Conservation (phyloP, 2,888 invertebrate genomes). For the Saturnia japonica region DNA sequence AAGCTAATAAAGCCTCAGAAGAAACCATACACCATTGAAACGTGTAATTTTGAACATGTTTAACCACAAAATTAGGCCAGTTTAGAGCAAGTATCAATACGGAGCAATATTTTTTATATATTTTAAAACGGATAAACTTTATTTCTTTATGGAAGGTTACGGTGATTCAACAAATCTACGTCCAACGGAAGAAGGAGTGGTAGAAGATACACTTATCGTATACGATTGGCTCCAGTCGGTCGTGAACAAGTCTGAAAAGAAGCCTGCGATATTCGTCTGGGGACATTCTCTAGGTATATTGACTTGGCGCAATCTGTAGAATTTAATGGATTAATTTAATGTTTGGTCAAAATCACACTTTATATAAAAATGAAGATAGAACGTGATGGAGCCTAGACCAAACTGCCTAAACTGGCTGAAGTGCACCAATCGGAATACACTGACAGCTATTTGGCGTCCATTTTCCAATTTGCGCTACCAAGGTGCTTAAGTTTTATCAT, state of each 20-base stretch:
- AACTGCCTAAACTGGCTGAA: too few relatives aligned
- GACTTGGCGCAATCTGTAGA: background rate
- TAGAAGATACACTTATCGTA: constrained; percentile 89
- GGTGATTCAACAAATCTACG: constrained; percentile 87
- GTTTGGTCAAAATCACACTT: background rate
- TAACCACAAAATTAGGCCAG: background rate
- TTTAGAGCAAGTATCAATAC: background rate
- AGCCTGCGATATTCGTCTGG: constrained; percentile 91
- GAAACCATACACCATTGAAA: too few relatives aligned
- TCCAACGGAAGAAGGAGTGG: constrained; percentile 91
- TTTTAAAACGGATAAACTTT: background rate
- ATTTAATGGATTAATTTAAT: background rate
- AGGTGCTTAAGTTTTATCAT: too few relatives aligned
- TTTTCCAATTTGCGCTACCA: too few relatives aligned
- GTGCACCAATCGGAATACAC: too few relatives aligned
- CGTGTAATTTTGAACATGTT: background rate
- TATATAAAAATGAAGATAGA: background rate
- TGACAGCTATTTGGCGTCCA: too few relatives aligned
- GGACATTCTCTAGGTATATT: constrained; percentile 94
- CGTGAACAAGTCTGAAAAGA: constrained; percentile 41
- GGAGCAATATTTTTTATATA: background rate
- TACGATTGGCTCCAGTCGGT: constrained; percentile 88
- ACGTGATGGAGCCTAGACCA: too few relatives aligned
- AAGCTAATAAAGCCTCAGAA: too few relatives aligned
- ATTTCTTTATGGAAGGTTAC: constrained; percentile 78